Evolutionary conservation across 2,113 vertebrate genomes (phyloP), one percentile per base, ranked within the genome.

Genomic region (Cryptomyrus ogoouensis): DNA sequence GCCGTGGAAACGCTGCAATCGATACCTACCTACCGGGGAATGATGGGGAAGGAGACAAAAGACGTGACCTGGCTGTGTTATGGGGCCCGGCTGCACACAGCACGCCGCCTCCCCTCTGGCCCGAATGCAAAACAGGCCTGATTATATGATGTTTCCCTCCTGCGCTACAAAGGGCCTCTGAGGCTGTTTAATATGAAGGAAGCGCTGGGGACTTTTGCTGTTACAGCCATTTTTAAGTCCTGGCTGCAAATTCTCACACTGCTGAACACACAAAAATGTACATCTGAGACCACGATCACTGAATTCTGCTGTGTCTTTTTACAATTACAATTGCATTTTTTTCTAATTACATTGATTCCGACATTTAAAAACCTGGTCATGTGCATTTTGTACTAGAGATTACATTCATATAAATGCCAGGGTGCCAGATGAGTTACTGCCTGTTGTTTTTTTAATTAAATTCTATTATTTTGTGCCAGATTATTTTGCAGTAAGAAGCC

Each of bases 1-100:
- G 90, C 90, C 89, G 92, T 92, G 92, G 92, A 93, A 93, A 91
- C 35, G 91, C 89, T 87, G 90, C 89, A 92, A 93, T 92, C 92
- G 86, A 93, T 93, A 92, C 77, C 88, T 88, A 90, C 90, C 90
- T 89, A 89, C 49, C 49, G n/a, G 56, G 86, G 77, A 90, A 47
- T 35, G 42, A 15, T 84, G 83, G 74, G 70, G 62, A 83, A 80
- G 74, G 52, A 88, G 84, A 80, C 27, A 47, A 47, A 47, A 66
- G 89, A 91, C 88, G 88, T 91, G 89, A 91, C 83, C 91, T 88
- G 87, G 90, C 89, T 90, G 66, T 90, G 87, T 90, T 90, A 91
- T 89, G 27, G 56, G 50, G 89, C 46, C 88, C 3, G 31, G 87
- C 80, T 90, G 47, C 44, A 12, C 89, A 44, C 85, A n/a, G 90